Evolutionary conservation across 1,140 invertebrate genomes (phyloP), one percentile per base, ranked within the genome.

Genomic region (Dendroctonus valens): DNA sequence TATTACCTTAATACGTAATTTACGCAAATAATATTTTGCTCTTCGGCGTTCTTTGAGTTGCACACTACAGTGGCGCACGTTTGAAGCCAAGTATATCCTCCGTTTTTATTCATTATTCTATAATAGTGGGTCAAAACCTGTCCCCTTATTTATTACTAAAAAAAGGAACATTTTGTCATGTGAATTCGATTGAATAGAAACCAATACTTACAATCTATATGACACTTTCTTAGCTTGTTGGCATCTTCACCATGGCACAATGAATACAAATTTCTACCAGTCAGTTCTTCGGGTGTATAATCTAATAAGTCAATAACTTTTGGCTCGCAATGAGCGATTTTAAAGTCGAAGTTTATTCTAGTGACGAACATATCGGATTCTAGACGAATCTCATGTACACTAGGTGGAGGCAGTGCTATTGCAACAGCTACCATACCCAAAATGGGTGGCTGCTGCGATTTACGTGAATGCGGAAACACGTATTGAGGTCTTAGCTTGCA

Each of bases 351-450:
- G 76, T 90, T 95, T 68, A 98, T 91, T 73, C 95, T 87, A 46
- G 93, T 97, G 70, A 98, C 95, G 80, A 99, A 98, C 91, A 97
- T 97, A 76, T 97, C 95, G 38, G 90, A 88, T 80, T 98, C 96
- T 60, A 99, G 84, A 59, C 95, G 86, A 59, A 98, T 94, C 83
- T 99, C 96, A 76, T 97, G 96, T 50, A 98, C 93, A 50, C 93
- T 96, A 3, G 96, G 96, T 5, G 96, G 95, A 55, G 96, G 96
- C 53, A 98, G 82, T 0, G 96, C 96, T 61, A 98, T 96, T 50
- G 96, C 96, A 64, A 98, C 75, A 0, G 91, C 95, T 40, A 98
- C 94, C 89, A 98, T 91, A 5, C 96, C 96, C 70, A 98, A 82
- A 38, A 97, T 81, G 7, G 91, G 87, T 6, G 92, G 91, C 9